Evolutionary conservation across 2,797 vertebrate genomes (phyloP), one percentile per base, ranked within the genome.

Genomic region (Phataginus tetradactyla): DNA sequence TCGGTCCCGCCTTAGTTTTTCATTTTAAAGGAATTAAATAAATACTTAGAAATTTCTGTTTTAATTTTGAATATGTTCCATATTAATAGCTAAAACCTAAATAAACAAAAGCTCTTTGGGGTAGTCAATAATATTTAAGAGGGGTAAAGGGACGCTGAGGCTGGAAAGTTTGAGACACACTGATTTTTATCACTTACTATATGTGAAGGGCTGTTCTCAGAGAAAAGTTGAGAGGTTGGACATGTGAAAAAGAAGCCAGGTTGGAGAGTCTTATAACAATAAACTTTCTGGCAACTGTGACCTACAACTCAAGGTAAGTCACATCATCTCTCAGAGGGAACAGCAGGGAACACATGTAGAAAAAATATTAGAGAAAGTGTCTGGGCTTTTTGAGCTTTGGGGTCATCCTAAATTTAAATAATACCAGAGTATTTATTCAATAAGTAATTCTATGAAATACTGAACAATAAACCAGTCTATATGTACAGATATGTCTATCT

Each of bases 1-100:
- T 39, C 9, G 27, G 34, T 13, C 1, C 29, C 13, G 39, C 49
- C 12, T 90, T 71, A 51, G 61, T 51, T 23, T 39, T 14, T 68
- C 51, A 79, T 86, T 77, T 90, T 86, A 77, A 78, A 55, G 49
- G 27, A 88, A 75, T 88, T 68, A 94, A 92, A 37, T 34, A 63
- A 45, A 71, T 74, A 78, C 55, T 86, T 71, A 27, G 13, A 55
- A 85, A 42, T 34, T 21, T 69, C 21, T 84, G 10, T 89, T 93
- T 94, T 91, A 66, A 77, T 59, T 91, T 88, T 74, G 57, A 39
- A 34, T 68, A 84, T 64, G 32, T n/a, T 77, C 61, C 59, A 34
- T 79, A 84, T 14, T 63, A 78, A 49, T 49, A 90, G 37, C 27
- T 63, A 81, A 3, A 68, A 39, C 2, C 25, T 63, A 27, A 5